Conservation (phyloP, 2,797 vertebrate genomes). For the Parotocinclus haroldoi region DNA sequence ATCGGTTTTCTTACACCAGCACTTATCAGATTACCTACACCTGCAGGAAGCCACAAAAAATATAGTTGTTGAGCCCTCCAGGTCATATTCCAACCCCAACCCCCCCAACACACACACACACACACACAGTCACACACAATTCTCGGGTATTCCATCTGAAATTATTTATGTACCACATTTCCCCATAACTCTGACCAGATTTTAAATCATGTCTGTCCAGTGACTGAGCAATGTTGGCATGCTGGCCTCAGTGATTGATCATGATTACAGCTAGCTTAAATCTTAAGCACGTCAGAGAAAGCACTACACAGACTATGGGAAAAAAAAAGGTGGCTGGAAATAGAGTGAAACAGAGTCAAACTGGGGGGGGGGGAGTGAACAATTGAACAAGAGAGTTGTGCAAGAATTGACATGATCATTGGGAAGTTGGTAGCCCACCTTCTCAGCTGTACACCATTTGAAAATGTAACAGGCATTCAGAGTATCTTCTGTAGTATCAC, state of each 20-base stretch:
- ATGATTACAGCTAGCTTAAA: conserved; percentile 59
- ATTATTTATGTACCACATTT: conserved; percentile 34
- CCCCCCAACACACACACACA: background rate
- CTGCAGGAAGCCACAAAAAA: conserved; percentile 11
- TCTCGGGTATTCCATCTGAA: conserved; percentile 33
- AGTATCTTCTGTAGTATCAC: conserved; percentile 25
- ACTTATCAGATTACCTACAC: conserved; percentile 16
- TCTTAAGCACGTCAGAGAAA: conserved; percentile 44
- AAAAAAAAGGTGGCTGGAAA: conserved; percentile 3
- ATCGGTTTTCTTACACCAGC: conserved; percentile 42
- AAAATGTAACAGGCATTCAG: conserved; percentile 45
- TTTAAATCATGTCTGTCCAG: conserved; percentile 59
- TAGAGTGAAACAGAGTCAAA: conserved; percentile 2
- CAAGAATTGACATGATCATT: conserved; percentile 29
- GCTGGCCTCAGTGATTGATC: conserved; percentile 61
- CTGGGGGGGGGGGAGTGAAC: conserved; percentile 26
- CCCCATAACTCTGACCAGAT: conserved; percentile 12
- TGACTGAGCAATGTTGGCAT: conserved; percentile 60
- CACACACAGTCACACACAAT: conserved; percentile 11
- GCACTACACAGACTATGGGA: conserved; percentile 25
- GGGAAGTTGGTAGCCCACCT: conserved; percentile 27
- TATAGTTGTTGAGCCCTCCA: background rate
- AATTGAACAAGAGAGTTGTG: conserved; percentile 22
- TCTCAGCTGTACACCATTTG: conserved; percentile 37
- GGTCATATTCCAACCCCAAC: background rate